Base-by-base conservation (phyloP, 2,113 vertebrate species). In the Narcine bancroftii region DNA sequence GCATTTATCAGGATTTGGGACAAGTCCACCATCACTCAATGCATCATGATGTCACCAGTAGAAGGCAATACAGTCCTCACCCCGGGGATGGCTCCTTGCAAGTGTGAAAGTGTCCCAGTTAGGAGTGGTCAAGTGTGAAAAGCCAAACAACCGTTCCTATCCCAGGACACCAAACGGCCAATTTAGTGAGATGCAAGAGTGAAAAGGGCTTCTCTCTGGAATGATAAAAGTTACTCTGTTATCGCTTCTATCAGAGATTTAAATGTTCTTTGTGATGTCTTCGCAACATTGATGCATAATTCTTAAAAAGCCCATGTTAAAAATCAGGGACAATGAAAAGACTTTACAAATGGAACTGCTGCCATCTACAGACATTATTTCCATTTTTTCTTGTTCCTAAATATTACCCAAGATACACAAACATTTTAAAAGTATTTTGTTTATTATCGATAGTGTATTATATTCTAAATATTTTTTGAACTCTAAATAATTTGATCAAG, bases 301-400 rank as follows among this genome's bases (percentile, higher is more conserved):
- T 11, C 26, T 91, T 33, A 42, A 45, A 42, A 45, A 69, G 29
- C 10, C 65, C 24, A 45, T 45, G 39, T 3, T 29, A 42, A 69
- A 69, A 42, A 29, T 89, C 19, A 91, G 24, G 15, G 29, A 47
- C 63, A 91, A 91, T 69, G 42, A 91, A 69, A 91, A 11, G 42
- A 29, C 21, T 24, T 47, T 65, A 71, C 93, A 89, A 95, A 95
- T 94, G 95, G 93, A 94, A 83, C 93, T 95, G 94, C 94, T 95
- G 95, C 94, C 95, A 95, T 94, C 95, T 95, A 94, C 93, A 94
- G 95, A 94, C 72, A 65, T 73, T 92, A 92, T 77, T 77, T 94
- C 26, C 3, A 33, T 0, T 33, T 24, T 72, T n/a, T 45, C 63
- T 15, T 92, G 26, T 65, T 36, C 3, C 72, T 36, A 3, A 36